Percentiles rank a stretch among this genome's conserved stretches.
phyloP scores from a whole-genome alignment of 2,797 vertebrate species.

The Amblyraja radiata region DNA sequence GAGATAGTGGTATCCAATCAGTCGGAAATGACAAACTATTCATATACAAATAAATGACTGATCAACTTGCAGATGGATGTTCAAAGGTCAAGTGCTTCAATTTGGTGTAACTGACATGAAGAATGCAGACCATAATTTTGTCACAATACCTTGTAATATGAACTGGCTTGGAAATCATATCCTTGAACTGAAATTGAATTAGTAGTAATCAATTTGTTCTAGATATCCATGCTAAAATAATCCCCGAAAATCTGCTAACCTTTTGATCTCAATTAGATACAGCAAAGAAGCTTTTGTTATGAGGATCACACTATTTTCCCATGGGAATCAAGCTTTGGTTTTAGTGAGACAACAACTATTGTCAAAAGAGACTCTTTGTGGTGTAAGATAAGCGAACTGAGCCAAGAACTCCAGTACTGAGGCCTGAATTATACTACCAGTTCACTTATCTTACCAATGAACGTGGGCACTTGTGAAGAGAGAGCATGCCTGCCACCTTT shows the following conservation, averaged over 20 bases:
- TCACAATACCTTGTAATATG: constrained; percentile 39
- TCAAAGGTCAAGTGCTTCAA: constrained; percentile 34
- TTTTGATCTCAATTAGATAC: constrained; percentile 39
- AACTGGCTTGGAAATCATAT: constrained; percentile 39
- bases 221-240: constrained; percentile 35
- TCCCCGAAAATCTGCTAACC: constrained; percentile 28
- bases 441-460: too few species aligned
- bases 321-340: constrained; percentile 35
- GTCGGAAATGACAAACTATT: constrained; percentile 42
- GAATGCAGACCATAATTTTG: constrained; percentile 41
- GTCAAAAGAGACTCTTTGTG: constrained; percentile 36
- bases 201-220: constrained; percentile 35
- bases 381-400: too few species aligned
- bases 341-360: constrained; percentile 41
- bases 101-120: constrained; percentile 39
- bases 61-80: constrained; percentile 38
- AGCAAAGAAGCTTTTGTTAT: constrained; percentile 37
- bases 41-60: constrained; percentile 36
- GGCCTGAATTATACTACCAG: too few species aligned
- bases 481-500: too few species aligned
- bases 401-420: too few species aligned
- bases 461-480: too few species aligned
- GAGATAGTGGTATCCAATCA: constrained; percentile 32
- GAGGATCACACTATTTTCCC: constrained; percentile 37
- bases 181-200: constrained; percentile 23